Conservation (phyloP, 1,140 invertebrate genomes). For the Drosophila navojoa region DNA sequence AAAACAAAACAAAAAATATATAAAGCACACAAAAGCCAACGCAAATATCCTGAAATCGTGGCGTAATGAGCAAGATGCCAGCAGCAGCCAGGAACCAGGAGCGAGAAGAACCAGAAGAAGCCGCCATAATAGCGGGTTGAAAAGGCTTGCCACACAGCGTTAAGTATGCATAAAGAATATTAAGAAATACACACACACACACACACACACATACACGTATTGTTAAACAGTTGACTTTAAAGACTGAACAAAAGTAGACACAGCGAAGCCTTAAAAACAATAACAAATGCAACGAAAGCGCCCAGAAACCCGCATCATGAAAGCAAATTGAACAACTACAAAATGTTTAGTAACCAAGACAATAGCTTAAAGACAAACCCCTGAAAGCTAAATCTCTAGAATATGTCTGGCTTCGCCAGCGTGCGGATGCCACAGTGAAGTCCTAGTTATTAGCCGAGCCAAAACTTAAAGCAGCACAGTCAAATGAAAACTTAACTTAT, state of each 20-base stretch:
- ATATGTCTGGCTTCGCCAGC: constrained; percentile 20
- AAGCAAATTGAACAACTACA: constrained; percentile 14
- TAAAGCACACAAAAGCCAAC: constrained; percentile 36
- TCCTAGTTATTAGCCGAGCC: constrained; percentile 28
- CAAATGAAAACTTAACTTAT: constrained; percentile 70
- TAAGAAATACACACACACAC: constrained; percentile 38
- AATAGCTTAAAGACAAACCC: constrained; percentile 21
- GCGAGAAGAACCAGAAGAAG: constrained; percentile 32
- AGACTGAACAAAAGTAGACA: constrained; percentile 66
- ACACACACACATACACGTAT: constrained; percentile 18
- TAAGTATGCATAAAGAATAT: constrained; percentile 58
- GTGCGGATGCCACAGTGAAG: constrained; percentile 9
- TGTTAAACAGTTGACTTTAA: constrained; percentile 70
- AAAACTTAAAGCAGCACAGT: constrained; percentile 21
- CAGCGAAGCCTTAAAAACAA: constrained; percentile 31
- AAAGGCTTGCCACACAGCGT: constrained; percentile 76
- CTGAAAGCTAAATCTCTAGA: constrained; percentile 7
- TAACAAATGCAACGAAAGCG: constrained; percentile 19
- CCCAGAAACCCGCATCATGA: constrained; percentile 18
- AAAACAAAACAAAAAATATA: constrained; percentile 40
- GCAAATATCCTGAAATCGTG: constrained; percentile 25
- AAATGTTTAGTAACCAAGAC: constrained; percentile 34
- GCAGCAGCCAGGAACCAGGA: constrained; percentile 20
- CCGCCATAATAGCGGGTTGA: constrained; percentile 63
- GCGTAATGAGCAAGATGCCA: constrained; percentile 18